Conservation (phyloP, 2,888 invertebrate species). For the Pyralis farinalis region DNA sequence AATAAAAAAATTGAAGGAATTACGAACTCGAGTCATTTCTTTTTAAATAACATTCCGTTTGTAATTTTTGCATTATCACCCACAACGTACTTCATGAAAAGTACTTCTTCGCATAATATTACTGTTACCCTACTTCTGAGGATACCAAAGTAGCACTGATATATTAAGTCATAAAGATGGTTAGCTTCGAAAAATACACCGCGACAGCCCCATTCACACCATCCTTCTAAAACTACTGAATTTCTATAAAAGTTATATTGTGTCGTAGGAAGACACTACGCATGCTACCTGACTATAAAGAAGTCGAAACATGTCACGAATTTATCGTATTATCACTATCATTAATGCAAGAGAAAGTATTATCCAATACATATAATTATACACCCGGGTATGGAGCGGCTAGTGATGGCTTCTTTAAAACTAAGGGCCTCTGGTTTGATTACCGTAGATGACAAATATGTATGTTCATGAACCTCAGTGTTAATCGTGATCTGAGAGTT, state of each 20-base stretch:
- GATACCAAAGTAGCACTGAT: slow-evolving; percentile 1
- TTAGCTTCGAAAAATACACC: neutral
- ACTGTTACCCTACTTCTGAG: neutral
- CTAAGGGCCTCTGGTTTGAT: too few relatives aligned
- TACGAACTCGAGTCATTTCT: too few relatives aligned
- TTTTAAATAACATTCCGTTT: too few relatives aligned
- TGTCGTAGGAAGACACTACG: slow-evolving; percentile 1
- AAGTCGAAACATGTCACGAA: neutral
- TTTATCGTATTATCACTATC: neutral
- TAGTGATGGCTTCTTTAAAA: too few relatives aligned
- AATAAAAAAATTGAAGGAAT: too few relatives aligned
- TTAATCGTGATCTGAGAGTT: too few relatives aligned
- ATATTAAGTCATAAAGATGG: slow-evolving; percentile 5
- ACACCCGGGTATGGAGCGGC: too few relatives aligned
- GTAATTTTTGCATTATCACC: too few relatives aligned
- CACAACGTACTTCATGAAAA: neutral
- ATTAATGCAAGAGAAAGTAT: too few relatives aligned
- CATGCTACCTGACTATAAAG: slow-evolving; percentile 1
- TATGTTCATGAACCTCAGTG: too few relatives aligned
- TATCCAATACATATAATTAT: too few relatives aligned
- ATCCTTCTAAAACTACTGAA: slow-evolving; percentile 50
- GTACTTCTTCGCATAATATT: neutral
- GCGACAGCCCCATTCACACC: slow-evolving; percentile 57
- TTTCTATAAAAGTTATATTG: neutral
- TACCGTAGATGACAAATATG: too few relatives aligned